Conservation (phyloP, 1,140 invertebrate species). For the Ephestia elutella region DNA sequence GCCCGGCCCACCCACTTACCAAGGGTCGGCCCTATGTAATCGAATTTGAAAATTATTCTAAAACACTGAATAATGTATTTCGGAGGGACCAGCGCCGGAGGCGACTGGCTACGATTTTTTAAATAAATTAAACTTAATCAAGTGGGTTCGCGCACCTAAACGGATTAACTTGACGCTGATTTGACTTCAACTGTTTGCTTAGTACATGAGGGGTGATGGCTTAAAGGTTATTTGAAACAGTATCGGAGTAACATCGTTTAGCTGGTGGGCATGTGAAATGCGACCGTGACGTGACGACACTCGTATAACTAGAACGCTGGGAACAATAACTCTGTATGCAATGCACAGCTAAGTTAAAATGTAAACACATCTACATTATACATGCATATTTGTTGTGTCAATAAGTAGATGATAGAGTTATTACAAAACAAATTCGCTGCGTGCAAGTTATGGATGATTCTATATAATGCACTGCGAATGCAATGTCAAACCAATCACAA, state of each 20-base stretch:
- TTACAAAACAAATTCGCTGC: not conserved
- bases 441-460: not conserved
- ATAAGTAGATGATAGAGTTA: not conserved
- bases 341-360: not conserved
- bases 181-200: constrained; percentile 67
- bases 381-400: too few relatives aligned
- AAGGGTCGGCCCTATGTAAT: constrained; percentile 72
- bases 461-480: not conserved
- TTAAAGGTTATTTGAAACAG: constrained; percentile 57
- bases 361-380: not conserved
- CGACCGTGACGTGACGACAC: not conserved
- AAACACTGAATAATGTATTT: constrained; percentile 75
- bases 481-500: too few relatives aligned
- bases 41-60: constrained; percentile 75
- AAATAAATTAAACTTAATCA: constrained; percentile 75
- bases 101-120: constrained; percentile 59
- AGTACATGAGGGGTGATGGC: constrained; percentile 52
- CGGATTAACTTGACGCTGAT: constrained; percentile 71
- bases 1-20: constrained; percentile 71
- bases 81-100: constrained; percentile 31
- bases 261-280: not conserved
- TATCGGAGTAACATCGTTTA: constrained; percentile 40
- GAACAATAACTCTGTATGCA: not conserved
- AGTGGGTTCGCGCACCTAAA: constrained; percentile 71
- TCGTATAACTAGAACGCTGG: not conserved